Conservation (phyloP, 2,888 invertebrate genomes). For the Bedellia somnulentella region DNA sequence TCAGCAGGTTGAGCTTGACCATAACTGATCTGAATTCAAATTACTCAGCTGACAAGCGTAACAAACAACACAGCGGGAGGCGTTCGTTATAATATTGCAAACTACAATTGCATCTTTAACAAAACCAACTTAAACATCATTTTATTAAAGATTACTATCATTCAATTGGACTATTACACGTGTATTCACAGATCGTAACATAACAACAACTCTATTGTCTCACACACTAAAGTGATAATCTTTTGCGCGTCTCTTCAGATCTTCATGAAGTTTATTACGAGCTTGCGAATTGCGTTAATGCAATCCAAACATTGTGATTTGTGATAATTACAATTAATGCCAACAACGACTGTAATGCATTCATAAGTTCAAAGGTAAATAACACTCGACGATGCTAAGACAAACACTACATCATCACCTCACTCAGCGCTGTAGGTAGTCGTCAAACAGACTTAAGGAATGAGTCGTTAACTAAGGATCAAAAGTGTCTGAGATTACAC, state of each 20-base stretch:
- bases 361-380: conserved; percentile 5
- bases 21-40: conserved; percentile 26
- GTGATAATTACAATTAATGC: conserved; percentile 31
- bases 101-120: conserved; percentile 8
- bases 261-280: conserved; percentile 15
- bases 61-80: conserved; percentile 36
- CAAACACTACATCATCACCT: neutral
- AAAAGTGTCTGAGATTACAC: conserved; percentile 37
- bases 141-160: conserved; percentile 5
- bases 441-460: neutral
- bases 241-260: conserved; percentile 12
- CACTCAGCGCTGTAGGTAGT: neutral
- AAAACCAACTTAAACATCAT: conserved; percentile 15
- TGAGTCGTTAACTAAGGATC: conserved; percentile 32
- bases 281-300: conserved; percentile 17
- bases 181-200: neutral
- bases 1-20: conserved; percentile 11
- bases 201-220: conserved; percentile 1
- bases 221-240: conserved; percentile 3
- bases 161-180: conserved; percentile 1
- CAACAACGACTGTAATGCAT: conserved; percentile 4
- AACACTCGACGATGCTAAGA: neutral
- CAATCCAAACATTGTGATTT: conserved; percentile 35
- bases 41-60: conserved; percentile 28
- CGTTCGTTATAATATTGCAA: conserved; percentile 11